Base-by-base conservation (phyloP, 2,888 invertebrate species). In the Spodoptera littoralis region DNA sequence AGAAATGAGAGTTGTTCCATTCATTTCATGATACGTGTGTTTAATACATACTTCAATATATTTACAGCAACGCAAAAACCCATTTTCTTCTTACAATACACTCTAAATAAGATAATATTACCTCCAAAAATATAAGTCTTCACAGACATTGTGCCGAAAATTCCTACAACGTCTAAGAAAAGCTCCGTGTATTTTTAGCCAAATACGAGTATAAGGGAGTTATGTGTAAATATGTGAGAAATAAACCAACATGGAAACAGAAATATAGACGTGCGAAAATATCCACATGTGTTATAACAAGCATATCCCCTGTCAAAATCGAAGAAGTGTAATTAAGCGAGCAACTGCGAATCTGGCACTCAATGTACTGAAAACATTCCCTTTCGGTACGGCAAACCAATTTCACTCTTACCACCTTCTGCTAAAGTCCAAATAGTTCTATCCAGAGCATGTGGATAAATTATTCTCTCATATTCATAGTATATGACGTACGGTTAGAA, bases 291-390 rank as follows among this genome's bases (percentile, higher is more conserved):
- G 51, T 63, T 73, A 66, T 63, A 61, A 73, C 62, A 58, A 73
- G 66, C 27, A 65, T 59, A 70, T 66, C 65, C 53, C 64, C 62
- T 76, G 80, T 82, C 81, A 80, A 72, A 82, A 83, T 82, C 80
- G 73, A 81, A 83, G 73, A 76, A 77, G 79, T 77, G 77, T 82
- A 83, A 84, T 85, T 80, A 80, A 74, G 81, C 73, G 73, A 80
- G 76, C 76, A 80, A 76, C 77, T 77, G 75, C 51, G 62, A 72
- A 69, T 48, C 64, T 67, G 62, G 61, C 63, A 62, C 48, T 55
- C 65, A 63, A 69, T 66, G 60, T 76, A 77, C 62, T 55, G 53
- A 56, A 68, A 69, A 65, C 67, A 76, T 82, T 72, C 70, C 60
- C 78, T 79, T 81, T 79, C 72, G 76, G 78, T 76, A 81, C 74